phyloP scores from a whole-genome alignment of 2,888 invertebrate species.

The Ligdia adustata region DNA sequence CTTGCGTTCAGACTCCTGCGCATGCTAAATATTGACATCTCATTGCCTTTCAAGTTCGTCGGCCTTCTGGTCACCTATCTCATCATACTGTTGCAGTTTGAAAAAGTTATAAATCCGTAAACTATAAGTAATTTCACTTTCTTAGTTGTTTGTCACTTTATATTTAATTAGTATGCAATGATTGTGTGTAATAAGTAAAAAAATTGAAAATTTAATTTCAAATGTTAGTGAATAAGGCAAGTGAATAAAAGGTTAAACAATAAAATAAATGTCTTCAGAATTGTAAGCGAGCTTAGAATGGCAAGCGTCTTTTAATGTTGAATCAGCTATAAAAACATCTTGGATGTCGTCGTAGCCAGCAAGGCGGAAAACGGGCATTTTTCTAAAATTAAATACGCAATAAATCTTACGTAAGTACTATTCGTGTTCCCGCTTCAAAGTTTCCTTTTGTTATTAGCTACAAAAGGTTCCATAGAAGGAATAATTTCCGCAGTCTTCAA shows the following conservation, averaged over 20 bases:
- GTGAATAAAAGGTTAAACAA: no score
- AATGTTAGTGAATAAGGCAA: no score
- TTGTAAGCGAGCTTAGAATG: constrained; percentile 5
- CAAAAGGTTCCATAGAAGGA: constrained; percentile 4
- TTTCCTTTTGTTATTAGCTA: constrained; percentile 27
- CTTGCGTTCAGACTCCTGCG: constrained; percentile 67
- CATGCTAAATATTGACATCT: constrained; percentile 65
- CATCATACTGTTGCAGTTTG: constrained; percentile 67
- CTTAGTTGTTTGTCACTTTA: no score
- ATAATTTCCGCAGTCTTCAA: constrained; percentile 13
- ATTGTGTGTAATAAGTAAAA: no score
- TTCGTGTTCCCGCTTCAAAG: constrained; percentile 20
- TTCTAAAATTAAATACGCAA: constrained; percentile 38
- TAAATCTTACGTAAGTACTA: constrained; percentile 35
- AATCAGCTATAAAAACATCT: constrained; percentile 9
- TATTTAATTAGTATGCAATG: no score
- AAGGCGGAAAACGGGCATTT: constrained; percentile 20
- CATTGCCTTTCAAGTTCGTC: constrained; percentile 66
- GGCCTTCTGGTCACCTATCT: constrained; percentile 66
- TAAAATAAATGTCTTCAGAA: constrained; percentile 12
- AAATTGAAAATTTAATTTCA: no score
- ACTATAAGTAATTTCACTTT: neutral
- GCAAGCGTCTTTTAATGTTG: constrained; percentile 11
- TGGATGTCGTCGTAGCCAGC: constrained; percentile 4
- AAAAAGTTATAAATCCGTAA: constrained; percentile 59